Evolutionary conservation across 37 sponge, comb jelly and placozoan genomes (phyloP), one percentile per base, ranked within the genome.

Genomic region (Spongilla lacustris): DNA sequence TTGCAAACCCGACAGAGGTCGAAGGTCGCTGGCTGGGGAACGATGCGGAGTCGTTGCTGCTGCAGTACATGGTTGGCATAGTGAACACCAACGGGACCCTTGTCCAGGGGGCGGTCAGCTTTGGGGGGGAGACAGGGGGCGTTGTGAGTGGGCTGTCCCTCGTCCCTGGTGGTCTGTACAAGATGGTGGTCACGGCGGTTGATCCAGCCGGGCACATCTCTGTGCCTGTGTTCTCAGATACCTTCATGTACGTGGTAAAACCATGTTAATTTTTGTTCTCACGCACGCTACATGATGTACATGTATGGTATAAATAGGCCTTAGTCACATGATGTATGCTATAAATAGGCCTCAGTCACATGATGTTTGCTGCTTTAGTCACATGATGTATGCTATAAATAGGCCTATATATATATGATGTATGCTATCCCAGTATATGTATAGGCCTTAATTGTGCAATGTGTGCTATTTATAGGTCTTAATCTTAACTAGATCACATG

Each of bases 161-260:
- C 6, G 76, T 70, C 10, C 36, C 24, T 0, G 77, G 78, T 22
- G 81, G 79, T 11, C 36, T 80, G 14, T 95, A 95, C 67, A 66
- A 66, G n/a, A 84, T 90, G 22, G 82, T 48, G 5, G 88, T 95
- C 33, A 71, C 76, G n/a, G 96, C 90, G 22, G 74, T 79, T 10
- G 90, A 95, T 66, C 12, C 22, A 14, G 86, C 91, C 6, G 90
- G 88, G 35, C 22, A 30, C 12, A 33, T 23, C 22, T 89, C 90
- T 34, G 73, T 35, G 26, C 73, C 84, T 4, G 34, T 85, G 13
- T 67, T 37, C 26, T 86, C 89, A 6, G 25, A 79, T 21, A 38
- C 66, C 13, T 88, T 87, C 81, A 73, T 80, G 94, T 88, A 74
- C 36, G 88, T 83, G 24, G 6, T 34, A 37, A 27, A 35, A 34